Evolutionary conservation across 2,888 invertebrate species (phyloP), one percentile per base, ranked within the genome.

Genomic region (Fissipunctia ypsillon): DNA sequence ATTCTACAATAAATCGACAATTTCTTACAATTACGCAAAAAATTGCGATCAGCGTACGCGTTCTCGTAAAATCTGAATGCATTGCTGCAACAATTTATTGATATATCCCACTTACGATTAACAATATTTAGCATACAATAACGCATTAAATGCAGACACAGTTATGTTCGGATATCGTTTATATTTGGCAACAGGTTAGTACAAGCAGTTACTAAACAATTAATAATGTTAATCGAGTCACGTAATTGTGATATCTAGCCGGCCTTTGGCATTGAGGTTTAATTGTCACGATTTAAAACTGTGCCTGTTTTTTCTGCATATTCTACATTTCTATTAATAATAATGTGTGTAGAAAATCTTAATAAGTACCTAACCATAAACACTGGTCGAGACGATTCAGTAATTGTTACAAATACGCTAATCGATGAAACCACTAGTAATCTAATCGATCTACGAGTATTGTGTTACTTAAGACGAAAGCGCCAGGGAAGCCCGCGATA

Each of bases 191-290:
- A 84, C 80, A 81, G 76, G 81, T 82, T 76, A 84, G 88, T 82
- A 80, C 72, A 77, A 70, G 78, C 80, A 74, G 78, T 80, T 86
- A 81, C 81, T 84, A 78, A 88, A 87, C 85, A 83, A 89, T 88
- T 87, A 88, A 84, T 87, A 77, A 84, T 79, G 78, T 73, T 84
- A 84, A 88, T 82, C 84, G 83, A 86, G 85, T 84, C 87, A 88
- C 83, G 85, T 84, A 83, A 84, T 83, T 84, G 76, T 76, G 78
- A 76, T 80, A 84, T 82, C 73, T 74, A 85, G 76, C 66, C 60
- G 71, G 67, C 69, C 50, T 82, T 74, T 83, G 84, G 80, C 86
- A 86, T 86, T 87, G 88, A 84, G 67, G 75, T 84, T 88, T 85
- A 85, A 88, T 84, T 88, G 86, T 85, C 82, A 76, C 80, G 69